Conservation (phyloP, 2,888 invertebrate species). For the Phaonia tiefii region DNA sequence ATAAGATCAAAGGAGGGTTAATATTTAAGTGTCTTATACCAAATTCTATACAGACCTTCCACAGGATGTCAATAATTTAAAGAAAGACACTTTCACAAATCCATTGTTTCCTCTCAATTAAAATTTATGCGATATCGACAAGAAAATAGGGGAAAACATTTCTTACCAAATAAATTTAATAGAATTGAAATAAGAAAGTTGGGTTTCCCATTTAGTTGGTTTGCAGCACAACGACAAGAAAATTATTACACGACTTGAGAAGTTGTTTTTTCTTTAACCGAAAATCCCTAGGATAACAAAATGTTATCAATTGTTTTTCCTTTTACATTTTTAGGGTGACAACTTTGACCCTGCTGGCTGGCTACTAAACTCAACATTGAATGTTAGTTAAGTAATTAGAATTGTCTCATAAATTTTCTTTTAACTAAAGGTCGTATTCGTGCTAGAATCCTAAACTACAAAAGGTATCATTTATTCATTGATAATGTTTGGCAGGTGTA, state of each 20-base stretch:
- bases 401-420: constrained; percentile 49
- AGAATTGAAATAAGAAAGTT: no score
- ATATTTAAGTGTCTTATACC: constrained; percentile 32
- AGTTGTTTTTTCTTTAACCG: constrained; percentile 13
- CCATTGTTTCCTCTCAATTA: constrained; percentile 50
- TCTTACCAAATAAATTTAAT: not conserved
- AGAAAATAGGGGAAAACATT: not conserved
- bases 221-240: no score
- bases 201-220: no score
- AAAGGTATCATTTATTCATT: constrained; percentile 34
- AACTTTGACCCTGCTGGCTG: not conserved
- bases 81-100: constrained; percentile 55
- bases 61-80: constrained; percentile 62
- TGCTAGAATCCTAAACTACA: not conserved
- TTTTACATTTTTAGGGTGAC: no score
- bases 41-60: constrained; percentile 14
- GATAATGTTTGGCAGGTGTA: constrained; percentile 58
- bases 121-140: constrained; percentile 23
- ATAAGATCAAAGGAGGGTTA: not conserved
- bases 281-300: constrained; percentile 36
- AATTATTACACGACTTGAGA: not conserved
- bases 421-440: constrained; percentile 1
- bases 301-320: constrained; percentile 36
- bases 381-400: constrained; percentile 47
- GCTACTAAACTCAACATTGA: not conserved